phyloP scores from a whole-genome alignment of 2,888 invertebrate species.

The Habroteleia sp. region DNA sequence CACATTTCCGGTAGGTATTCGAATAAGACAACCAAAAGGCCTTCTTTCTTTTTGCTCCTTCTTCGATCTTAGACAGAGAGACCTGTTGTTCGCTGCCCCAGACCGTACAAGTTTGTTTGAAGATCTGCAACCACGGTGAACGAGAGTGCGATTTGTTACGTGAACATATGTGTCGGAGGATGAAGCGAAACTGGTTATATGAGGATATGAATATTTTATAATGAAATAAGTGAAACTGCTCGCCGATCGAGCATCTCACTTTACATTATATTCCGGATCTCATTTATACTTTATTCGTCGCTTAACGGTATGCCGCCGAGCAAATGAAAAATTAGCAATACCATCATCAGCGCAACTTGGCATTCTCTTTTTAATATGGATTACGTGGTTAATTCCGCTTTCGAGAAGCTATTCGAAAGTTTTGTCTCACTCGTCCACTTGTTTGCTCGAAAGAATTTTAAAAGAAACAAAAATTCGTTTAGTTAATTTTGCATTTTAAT shows the following conservation, averaged over 20 bases:
- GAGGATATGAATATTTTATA: constrained; percentile 34
- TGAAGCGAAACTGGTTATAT: constrained; percentile 34
- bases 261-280: constrained; percentile 15
- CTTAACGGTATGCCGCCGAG: constrained; percentile 20
- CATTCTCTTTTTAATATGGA: constrained; percentile 15
- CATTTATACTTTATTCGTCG: constrained; percentile 4
- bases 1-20: constrained; percentile 86
- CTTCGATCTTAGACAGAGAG: neutral
- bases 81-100: neutral
- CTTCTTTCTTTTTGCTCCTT: neutral
- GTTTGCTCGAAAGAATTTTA: too few relatives aligned
- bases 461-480: neutral
- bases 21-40: neutral
- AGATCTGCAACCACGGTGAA: constrained; percentile 3
- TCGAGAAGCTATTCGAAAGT: constrained; percentile 23
- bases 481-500: too few relatives aligned
- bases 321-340: constrained; percentile 22
- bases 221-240: constrained; percentile 42
- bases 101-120: neutral
- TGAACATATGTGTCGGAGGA: constrained; percentile 16
- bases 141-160: constrained; percentile 27
- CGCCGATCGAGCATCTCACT: constrained; percentile 31
- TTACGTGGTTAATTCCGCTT: constrained; percentile 36
- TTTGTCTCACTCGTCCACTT: too few relatives aligned
- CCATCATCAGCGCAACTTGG: neutral